A percentile compares a stretch with the other conserved stretches of the same genome.
These are phyloP conservation scores for Melinaea marsaeus DNA, from an alignment of 2,888 invertebrate genomes.

Conservation along the genomic window DNA sequence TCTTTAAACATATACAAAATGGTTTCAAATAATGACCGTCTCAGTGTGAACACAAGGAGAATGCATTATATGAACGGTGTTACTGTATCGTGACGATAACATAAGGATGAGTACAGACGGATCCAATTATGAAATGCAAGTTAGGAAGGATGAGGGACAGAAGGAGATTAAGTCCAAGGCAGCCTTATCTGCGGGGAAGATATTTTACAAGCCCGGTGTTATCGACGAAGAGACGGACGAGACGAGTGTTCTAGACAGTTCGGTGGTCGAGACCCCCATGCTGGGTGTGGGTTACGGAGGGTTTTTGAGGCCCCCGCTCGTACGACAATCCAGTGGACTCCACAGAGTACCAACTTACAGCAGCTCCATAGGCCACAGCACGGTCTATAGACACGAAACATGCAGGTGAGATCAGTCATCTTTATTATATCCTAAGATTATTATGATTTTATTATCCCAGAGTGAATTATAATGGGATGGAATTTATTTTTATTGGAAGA, in stretches of 20 bases:
- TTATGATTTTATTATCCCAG: background rate
- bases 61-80: conserved; percentile 20
- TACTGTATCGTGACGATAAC: conserved; percentile 47
- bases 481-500: background rate
- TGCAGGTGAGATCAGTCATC: conserved; percentile 62
- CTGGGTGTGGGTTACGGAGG: conserved; percentile 52
- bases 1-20: conserved; percentile 19
- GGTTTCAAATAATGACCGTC: conserved; percentile 17
- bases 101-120: conserved; percentile 49
- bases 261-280: conserved; percentile 67
- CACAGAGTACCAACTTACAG: conserved; percentile 79
- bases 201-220: conserved; percentile 71
- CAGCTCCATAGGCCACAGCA: conserved; percentile 78
- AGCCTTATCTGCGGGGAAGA: conserved; percentile 58
- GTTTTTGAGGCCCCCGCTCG: conserved; percentile 51
- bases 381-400: conserved; percentile 74
- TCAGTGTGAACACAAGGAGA: conserved; percentile 24
- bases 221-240: conserved; percentile 71
- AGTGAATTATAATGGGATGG: background rate
- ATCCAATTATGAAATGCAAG: conserved; percentile 63
- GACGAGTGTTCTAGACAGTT: conserved; percentile 69
- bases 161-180: conserved; percentile 47
- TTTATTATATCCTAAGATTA: background rate
- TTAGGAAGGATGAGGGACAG: conserved; percentile 46
- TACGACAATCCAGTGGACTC: conserved; percentile 69